These are phyloP conservation scores for Silurus aristotelis DNA, from an alignment of 2,797 vertebrate genomes.

Conservation along the genomic window DNA sequence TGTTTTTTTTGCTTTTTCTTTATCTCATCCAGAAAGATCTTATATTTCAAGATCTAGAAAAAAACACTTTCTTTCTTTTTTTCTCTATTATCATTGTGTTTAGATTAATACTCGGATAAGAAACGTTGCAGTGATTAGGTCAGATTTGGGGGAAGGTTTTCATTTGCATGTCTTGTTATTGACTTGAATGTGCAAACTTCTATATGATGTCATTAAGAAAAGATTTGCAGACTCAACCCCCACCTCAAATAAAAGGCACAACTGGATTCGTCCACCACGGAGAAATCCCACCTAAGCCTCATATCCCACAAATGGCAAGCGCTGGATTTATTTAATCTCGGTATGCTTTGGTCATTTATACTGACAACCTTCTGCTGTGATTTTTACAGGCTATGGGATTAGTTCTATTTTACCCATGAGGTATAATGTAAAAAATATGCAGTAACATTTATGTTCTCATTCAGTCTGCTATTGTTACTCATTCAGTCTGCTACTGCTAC, in stretches of 20 bases:
- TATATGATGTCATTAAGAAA: constrained; percentile 67
- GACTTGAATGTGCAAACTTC: constrained; percentile 58
- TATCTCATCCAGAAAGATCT: neutral
- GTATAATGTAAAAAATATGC: constrained; percentile 35
- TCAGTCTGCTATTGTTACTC: constrained; percentile 66
- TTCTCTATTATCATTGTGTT: neutral
- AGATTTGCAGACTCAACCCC: constrained; percentile 69
- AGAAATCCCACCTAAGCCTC: constrained; percentile 31
- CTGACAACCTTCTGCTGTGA: neutral
- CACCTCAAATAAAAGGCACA: constrained; percentile 77
- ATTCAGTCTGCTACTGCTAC: constrained; percentile 69
- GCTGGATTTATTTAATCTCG: constrained; percentile 28
- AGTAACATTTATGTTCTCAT: constrained; percentile 54
- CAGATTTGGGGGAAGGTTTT: constrained; percentile 4
- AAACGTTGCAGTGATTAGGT: neutral
- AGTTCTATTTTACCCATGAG: constrained; percentile 9
- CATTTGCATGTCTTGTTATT: constrained; percentile 29
- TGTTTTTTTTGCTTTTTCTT: constrained; percentile 45
- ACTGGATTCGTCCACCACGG: constrained; percentile 35
- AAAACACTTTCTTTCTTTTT: neutral
- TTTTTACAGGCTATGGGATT: neutral
- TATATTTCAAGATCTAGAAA: neutral
- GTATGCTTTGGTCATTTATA: neutral
- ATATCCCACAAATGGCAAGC: constrained; percentile 20
- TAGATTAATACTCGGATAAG: neutral